Base-by-base conservation (phyloP, 2,888 invertebrate genomes). In the Amphipoea lucens region DNA sequence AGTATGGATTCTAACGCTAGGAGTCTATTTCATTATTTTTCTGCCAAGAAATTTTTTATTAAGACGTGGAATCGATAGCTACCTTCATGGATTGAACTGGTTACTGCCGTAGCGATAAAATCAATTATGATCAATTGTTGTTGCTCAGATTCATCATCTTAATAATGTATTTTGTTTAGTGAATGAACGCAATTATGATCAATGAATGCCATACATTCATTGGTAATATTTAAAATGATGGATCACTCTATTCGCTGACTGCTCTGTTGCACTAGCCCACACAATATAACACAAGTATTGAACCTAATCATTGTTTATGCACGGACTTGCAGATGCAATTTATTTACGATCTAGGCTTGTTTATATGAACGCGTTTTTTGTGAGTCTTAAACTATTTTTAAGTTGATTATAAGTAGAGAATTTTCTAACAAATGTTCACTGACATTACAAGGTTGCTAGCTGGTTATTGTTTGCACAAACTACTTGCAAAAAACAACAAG, bases 301-400 rank as follows among this genome's bases (percentile, higher is more conserved):
- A 62, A 86, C 74, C 63, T 83, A 86, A 86, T 79, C 79, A 79
- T 84, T 84, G 75, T 86, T 84, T 84, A 86, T 84, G 84, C 74
- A 79, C 79, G 73, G 69, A 76, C 70, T 86, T 76, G 83, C 72
- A 82, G 76, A 85, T 79, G 65, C 79, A 79, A 76, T 86, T 76
- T 83, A 82, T 86, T 84, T 85, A 60, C 63, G 69, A 65, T 76
- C 75, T 45, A 11, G 45, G 1, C 57, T 86, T 78, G 73, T 82
- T 70, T 67, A 73, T 62, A 63, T 14, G 51, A 57, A 66, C 60
- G 29, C 14, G 40, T 63, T 74, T 83, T 82, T 70, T 71, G 71
- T 40, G 17, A 70, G 11, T n/a, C 6, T n/a, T 54, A 9, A 57
- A 73, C 20, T 45, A 57, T 66, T 78, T 66, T 78, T 51, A 60